Evolutionary conservation across 2,797 vertebrate genomes (phyloP).

Genomic region (Molossus molossus): DNA sequence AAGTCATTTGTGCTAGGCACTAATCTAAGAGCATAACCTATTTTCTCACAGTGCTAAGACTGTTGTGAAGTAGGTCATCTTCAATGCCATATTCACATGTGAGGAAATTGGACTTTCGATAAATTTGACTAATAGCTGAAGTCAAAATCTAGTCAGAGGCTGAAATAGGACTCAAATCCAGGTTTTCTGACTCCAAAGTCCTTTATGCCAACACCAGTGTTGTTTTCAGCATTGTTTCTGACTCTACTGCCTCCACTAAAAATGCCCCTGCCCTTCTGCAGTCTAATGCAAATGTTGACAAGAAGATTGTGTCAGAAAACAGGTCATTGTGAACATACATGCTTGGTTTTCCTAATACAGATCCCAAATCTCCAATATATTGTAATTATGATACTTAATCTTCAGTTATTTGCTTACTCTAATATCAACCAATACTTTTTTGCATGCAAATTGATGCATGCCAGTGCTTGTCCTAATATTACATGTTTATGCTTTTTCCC

Average conservation of each 20-base stretch:
- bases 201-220: neutral
- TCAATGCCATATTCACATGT: fast-evolving
- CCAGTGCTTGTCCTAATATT: neutral
- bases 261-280: neutral
- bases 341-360: neutral
- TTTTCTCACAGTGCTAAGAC: neutral
- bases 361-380: neutral
- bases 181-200: neutral
- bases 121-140: neutral
- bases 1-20: neutral
- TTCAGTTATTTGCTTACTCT: neutral
- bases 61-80: neutral
- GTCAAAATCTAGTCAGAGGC: neutral
- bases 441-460: neutral
- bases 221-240: neutral
- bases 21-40: neutral
- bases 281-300: neutral
- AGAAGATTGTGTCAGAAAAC: neutral
- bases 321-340: neutral
- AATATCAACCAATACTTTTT: neutral
- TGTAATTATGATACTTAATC: neutral
- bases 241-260: neutral
- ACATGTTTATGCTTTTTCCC: neutral
- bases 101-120: neutral
- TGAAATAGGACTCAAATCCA: neutral